Evolutionary conservation across 2,888 invertebrate species (phyloP).

Genomic region (Temnothorax ravouxi): DNA sequence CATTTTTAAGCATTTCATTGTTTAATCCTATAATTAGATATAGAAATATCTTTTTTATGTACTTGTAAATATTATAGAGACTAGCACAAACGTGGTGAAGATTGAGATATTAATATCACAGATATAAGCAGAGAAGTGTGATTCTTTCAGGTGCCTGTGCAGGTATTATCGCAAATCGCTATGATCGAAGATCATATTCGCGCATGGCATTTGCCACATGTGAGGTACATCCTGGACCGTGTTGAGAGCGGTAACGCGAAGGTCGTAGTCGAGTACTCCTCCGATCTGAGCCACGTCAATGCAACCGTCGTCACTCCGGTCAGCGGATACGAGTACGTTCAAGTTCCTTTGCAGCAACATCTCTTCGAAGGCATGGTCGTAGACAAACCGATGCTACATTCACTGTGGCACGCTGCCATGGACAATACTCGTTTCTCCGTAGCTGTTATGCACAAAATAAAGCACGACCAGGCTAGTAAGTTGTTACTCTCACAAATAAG

Average conservation of each 20-base stretch:
- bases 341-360: constrained; percentile 24
- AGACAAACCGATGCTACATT: constrained; percentile 54
- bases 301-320: constrained; percentile 78
- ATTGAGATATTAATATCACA: neutral
- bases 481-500: neutral
- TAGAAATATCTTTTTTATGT: neutral
- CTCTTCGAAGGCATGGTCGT: constrained; percentile 11
- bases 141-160: constrained; percentile 70
- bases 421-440: constrained; percentile 62
- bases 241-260: constrained; percentile 74
- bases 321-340: constrained; percentile 65
- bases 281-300: constrained; percentile 74
- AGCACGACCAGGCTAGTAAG: constrained; percentile 53
- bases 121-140: neutral
- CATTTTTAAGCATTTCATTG: neutral
- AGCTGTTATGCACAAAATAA: constrained; percentile 20
- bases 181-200: constrained; percentile 70
- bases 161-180: constrained; percentile 35
- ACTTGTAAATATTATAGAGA: neutral
- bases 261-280: constrained; percentile 76
- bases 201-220: constrained; percentile 58
- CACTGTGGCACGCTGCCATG: constrained; percentile 58
- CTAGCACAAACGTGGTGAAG: neutral
- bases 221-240: constrained; percentile 69
- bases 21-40: neutral